A percentile compares a stretch with the other conserved stretches of the same genome.
These are phyloP conservation scores for Acipenser oxyrinchus DNA, from an alignment of 2,797 vertebrate genomes.

Conservation along the genomic window DNA sequence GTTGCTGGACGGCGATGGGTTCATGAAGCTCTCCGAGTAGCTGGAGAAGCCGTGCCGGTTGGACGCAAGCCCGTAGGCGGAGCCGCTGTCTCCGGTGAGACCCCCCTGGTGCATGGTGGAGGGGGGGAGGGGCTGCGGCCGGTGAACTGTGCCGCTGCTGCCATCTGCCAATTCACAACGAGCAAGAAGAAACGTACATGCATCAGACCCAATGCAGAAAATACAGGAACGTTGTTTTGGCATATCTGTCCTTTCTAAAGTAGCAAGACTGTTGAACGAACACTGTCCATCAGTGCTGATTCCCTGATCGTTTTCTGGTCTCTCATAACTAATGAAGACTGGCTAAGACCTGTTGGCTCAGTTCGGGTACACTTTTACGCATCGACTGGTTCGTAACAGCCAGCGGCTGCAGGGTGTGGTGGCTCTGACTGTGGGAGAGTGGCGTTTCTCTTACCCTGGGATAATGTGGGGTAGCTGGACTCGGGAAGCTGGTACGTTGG, in stretches of 20 bases:
- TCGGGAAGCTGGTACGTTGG: constrained; percentile 91
- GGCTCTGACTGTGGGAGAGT: no score
- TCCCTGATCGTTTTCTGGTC: no score
- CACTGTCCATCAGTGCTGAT: no score
- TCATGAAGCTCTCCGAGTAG: constrained; percentile 92
- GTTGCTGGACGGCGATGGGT: constrained; percentile 71
- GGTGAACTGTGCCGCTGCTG: constrained; percentile 72
- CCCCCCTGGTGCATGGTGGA: constrained; percentile 90
- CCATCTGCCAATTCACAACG: constrained; percentile 51
- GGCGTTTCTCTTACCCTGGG: constrained; percentile 70
- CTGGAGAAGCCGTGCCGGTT: constrained; percentile 83
- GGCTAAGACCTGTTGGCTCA: no score
- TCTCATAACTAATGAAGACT: no score
- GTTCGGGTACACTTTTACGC: no score
- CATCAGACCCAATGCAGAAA: no score
- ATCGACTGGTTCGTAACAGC: no score
- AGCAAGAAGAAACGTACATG: constrained; percentile 13
- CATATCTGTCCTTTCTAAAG: no score
- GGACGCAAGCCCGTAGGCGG: constrained; percentile 73
- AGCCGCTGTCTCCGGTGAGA: constrained; percentile 58
- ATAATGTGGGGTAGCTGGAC: constrained; percentile 81
- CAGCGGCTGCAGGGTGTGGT: no score
- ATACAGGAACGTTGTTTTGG: no score
- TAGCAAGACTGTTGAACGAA: no score
- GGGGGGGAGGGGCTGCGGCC: constrained; percentile 86